Evolutionary conservation across 2,888 invertebrate species (phyloP), one percentile per base, ranked within the genome.

Genomic region (Nemotelus pantherinus): DNA sequence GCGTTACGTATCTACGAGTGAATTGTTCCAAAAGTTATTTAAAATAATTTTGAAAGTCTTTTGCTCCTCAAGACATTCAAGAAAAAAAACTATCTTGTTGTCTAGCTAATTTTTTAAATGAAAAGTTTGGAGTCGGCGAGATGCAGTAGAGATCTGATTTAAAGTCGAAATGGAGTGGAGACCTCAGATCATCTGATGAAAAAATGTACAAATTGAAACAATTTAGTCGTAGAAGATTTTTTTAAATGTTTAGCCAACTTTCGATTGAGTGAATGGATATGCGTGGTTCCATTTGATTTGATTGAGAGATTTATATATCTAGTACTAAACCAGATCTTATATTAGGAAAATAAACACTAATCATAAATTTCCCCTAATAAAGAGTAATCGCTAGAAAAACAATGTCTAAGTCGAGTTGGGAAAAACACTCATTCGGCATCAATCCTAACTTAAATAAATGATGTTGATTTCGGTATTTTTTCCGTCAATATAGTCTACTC

Each of bases 111-210:
- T 76, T 76, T 39, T 48, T 41, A 70, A 63, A 41, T 43, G 43
- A 63, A 63, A 3, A 39, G 63, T 63, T 63, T 63, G 7, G 63
- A 63, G 43, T 43, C 5, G 43, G 43, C 5, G 58, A 25, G 25
- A 9, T 9, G 25, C 5, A n/a, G 25, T 63, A 63, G 25, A 63
- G 39, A 43, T 41, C 39, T 41, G 3, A 63, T 63, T 63, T 63
- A 43, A 53, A 43, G 43, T 5, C 41, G 25, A 41, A 57, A 64
- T 76, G 81, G 81, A 81, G 83, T 81, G 82, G 83, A 85, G 85
- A 85, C 86, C 86, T 87, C 91, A 91, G 91, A 91, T 90, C 91
- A 91, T 91, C 91, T 91, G 91, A 91, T 91, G 91, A 89, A 89
- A 86, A 89, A 89, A 90, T 90, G 91, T 91, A 91, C 91, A 91